Base-by-base conservation (phyloP, 2,888 invertebrate genomes). In the Carabus problematicus region DNA sequence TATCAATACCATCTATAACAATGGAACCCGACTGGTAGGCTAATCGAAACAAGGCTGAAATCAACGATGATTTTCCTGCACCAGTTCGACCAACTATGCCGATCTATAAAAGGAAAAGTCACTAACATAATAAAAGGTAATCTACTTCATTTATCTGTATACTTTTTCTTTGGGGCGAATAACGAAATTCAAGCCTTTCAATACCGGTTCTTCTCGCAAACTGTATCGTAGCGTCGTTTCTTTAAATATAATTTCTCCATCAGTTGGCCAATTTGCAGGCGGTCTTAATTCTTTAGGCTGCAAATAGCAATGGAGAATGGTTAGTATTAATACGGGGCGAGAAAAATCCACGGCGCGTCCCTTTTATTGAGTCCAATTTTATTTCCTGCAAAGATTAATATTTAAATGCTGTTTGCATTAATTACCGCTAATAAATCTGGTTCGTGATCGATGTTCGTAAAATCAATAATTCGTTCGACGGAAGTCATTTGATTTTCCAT, bases 401-500 rank as follows among this genome's bases (percentile, higher is more conserved):
- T 47, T 47, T 8, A 67, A 12, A 2, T 29, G 42, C 62, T 64
- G 67, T 70, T 70, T n/a, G 3, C 6, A 12, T 43, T 39, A 9
- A 68, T 59, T 43, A 71, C 62, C 9, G 72, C 56, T 39, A 75
- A 72, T n/a, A 75, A 71, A 54, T 76, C 72, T n/a, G 82, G 78
- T 74, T 84, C 84, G 3, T 80, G 79, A 72, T 85, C 83, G 12
- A 90, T 76, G 42, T 82, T 79, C 0, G 85, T 82, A 78, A 89
- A 91, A 74, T 90, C 89, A 29, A 88, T 73, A 0, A 91, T 85
- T 72, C 91, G 79, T 78, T 92, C 91, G 0, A 91, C 90, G 0
- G 87, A 85, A 0, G 86, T 87, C 85, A 88, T 85, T 71, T 86
- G 84, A 73, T 86, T 88, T 74, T 87, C 87, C 39, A 87, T 74